Percentiles rank a stretch among this genome's conserved stretches.
phyloP scores from a whole-genome alignment of 2,888 invertebrate genomes.

The Lasioglossum marginatum region DNA sequence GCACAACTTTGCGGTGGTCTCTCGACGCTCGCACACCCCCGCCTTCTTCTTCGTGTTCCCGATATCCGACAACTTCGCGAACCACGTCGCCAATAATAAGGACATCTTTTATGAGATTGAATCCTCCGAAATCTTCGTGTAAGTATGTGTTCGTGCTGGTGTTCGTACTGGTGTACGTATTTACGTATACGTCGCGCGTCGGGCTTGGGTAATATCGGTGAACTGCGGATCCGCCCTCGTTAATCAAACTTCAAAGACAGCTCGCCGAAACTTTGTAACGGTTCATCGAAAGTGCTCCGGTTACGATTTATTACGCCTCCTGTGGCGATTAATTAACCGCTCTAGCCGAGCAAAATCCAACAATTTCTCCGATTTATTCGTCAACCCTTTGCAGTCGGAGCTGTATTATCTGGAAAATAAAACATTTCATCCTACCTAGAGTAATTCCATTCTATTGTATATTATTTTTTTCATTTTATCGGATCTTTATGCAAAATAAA shows the following conservation, averaged over 20 bases:
- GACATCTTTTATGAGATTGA: conserved; percentile 26
- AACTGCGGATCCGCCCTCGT: not conserved
- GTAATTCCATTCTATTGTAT: too few species aligned
- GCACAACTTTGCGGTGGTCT: conserved; percentile 63
- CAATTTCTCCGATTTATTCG: not conserved
- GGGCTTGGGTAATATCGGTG: not conserved
- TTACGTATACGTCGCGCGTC: not conserved
- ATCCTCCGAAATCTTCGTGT: not conserved
- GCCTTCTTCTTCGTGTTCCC: not conserved
- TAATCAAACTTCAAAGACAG: conserved; percentile 16
- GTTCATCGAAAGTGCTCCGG: not conserved
- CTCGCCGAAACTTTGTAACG: not conserved
- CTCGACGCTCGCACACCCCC: conserved; percentile 18
- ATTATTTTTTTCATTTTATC: too few species aligned
- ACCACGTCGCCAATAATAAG: not conserved
- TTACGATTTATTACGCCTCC: conserved; percentile 1
- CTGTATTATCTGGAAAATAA: too few species aligned
- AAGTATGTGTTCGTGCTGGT: not conserved
- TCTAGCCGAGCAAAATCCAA: not conserved
- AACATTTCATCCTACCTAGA: too few species aligned
- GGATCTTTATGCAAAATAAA: too few species aligned
- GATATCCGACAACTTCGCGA: not conserved
- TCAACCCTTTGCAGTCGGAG: too few species aligned
- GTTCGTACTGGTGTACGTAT: too few species aligned
- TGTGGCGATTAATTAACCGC: not conserved